Percentiles rank a stretch among this genome's conserved stretches.
phyloP scores from a whole-genome alignment of 1,140 invertebrate species.

The Dendrolimus punctatus region DNA sequence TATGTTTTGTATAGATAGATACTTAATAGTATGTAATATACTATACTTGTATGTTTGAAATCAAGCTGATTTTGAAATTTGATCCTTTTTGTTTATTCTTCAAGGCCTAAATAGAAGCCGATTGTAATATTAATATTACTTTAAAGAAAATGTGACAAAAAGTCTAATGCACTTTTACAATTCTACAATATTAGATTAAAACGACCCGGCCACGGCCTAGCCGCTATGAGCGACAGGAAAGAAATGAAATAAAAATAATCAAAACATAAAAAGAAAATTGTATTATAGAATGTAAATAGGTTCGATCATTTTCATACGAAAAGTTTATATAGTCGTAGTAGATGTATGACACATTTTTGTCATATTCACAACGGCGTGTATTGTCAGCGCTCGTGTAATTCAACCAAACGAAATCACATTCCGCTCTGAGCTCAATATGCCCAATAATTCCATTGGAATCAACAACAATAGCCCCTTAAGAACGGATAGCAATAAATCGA shows the following conservation, averaged over 20 bases:
- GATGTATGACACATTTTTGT: constrained; percentile 11
- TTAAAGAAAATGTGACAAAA: no score
- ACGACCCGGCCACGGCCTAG: no score
- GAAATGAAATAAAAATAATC: background rate
- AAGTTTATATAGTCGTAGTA: constrained; percentile 4
- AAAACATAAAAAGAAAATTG: background rate
- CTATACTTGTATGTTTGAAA: no score
- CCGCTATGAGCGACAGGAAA: no score
- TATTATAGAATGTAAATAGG: background rate
- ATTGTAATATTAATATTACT: no score
- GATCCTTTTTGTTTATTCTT: no score
- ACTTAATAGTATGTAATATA: no score
- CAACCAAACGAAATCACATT: constrained; percentile 33
- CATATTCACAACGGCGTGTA: constrained; percentile 8
- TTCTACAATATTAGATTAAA: no score
- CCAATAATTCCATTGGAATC: constrained; percentile 46
- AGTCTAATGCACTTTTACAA: no score
- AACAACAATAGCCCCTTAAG: constrained; percentile 54
- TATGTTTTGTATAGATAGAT: no score
- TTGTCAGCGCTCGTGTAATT: constrained; percentile 12
- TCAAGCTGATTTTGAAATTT: no score
- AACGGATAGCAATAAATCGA: constrained; percentile 58
- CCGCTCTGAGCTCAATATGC: constrained; percentile 27
- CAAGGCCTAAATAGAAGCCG: no score
- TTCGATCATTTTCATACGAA: background rate